These are phyloP conservation scores for Motacilla tschutschensis DNA, from an alignment of 2,113 vertebrate genomes.

Conservation along the genomic window DNA sequence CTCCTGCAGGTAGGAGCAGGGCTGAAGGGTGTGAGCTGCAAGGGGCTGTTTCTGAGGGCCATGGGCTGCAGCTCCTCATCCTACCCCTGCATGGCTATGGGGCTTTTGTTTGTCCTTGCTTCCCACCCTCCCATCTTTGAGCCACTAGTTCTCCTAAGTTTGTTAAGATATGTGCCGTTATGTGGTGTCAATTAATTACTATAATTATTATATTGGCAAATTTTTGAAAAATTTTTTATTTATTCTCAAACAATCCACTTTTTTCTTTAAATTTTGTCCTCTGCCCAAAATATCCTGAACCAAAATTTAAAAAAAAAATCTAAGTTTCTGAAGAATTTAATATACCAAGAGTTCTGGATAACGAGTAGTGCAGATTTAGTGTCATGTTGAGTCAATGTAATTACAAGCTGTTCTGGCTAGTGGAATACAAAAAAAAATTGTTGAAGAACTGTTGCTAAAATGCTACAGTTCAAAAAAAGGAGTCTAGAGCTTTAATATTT, in stretches of 20 bases:
- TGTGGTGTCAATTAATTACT: background rate
- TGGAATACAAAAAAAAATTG: background rate
- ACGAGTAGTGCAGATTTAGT: background rate
- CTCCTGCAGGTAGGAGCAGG: background rate
- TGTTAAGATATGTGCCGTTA: background rate
- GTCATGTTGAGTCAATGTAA: background rate
- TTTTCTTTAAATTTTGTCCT: background rate
- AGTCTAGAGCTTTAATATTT: background rate
- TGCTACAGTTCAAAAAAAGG: background rate
- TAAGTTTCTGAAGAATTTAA: background rate
- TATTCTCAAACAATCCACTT: background rate
- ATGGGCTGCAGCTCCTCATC: background rate
- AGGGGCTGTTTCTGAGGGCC: background rate
- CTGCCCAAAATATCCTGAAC: background rate
- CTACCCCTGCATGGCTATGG: rapidly evolving
- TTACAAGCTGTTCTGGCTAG: background rate
- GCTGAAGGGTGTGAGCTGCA: background rate
- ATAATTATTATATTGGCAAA: background rate
- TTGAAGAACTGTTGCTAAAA: background rate
- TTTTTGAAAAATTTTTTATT: background rate
- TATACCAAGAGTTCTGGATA: background rate
- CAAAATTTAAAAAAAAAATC: background rate
- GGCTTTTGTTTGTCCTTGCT: background rate
- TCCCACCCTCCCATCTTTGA: background rate
- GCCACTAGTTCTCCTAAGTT: background rate